A percentile compares a stretch with the other conserved stretches of the same genome.
Conservation (phyloP, 2,797 vertebrate genomes). For the Allobates femoralis region DNA sequence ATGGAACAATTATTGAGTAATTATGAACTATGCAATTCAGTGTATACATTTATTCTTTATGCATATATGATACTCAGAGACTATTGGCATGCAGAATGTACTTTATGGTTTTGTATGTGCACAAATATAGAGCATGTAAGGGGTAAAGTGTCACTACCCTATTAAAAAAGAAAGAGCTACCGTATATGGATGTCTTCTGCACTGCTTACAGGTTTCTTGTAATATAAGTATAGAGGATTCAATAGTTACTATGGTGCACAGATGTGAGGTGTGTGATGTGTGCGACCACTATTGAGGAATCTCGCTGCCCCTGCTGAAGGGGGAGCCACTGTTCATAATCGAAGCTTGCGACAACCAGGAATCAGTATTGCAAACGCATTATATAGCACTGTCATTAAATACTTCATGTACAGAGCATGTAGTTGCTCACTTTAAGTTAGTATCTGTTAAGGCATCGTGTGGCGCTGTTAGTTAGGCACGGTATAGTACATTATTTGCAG, state of each 20-base stretch:
- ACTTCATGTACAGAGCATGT: not conserved
- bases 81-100: slow-evolving; percentile 16
- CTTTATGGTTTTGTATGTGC: not conserved
- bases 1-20: not conserved
- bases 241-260: not conserved
- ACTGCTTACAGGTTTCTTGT: not conserved
- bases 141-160: slow-evolving; percentile 11
- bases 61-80: slow-evolving; percentile 14
- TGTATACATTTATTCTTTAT: slow-evolving; percentile 31
- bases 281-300: not conserved
- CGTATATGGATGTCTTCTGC: slow-evolving; percentile 3
- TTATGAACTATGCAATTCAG: slow-evolving; percentile 2
- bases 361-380: not conserved
- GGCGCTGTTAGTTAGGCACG: not conserved
- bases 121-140: not conserved
- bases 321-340: not conserved
- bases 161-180: slow-evolving; percentile 12
- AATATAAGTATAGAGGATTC: not conserved
- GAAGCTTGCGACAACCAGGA: not conserved
- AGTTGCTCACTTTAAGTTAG: not conserved
- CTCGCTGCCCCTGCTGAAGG: not conserved
- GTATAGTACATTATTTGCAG: not conserved
- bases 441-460: not conserved
- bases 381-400: not conserved
- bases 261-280: not conserved